Conservation (phyloP, 2,113 vertebrate species). For the Galbula dea region DNA sequence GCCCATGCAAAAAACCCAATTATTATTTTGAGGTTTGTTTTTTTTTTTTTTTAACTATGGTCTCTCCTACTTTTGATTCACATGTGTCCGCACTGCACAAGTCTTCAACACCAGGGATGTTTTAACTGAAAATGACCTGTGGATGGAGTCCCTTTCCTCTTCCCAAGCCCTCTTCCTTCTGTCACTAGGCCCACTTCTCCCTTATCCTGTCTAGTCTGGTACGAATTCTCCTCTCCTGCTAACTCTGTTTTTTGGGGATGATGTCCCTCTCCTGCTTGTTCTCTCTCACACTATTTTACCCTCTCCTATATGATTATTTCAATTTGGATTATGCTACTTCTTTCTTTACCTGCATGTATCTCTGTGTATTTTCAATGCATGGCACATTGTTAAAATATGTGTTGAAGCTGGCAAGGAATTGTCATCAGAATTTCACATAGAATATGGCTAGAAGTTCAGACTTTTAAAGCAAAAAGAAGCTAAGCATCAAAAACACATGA, state of each 20-base stretch:
- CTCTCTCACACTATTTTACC: not conserved
- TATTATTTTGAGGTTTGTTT: not conserved
- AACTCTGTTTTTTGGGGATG: not conserved
- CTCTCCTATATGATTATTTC: not conserved
- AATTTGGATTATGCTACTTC: not conserved
- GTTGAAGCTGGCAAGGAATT: not conserved
- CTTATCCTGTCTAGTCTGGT: not conserved
- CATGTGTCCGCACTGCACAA: not conserved
- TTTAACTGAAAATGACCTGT: not conserved
- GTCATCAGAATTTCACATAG: slow-evolving; percentile 8
- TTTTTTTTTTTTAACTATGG: not conserved
- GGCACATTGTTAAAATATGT: not conserved
- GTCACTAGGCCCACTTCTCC: not conserved
- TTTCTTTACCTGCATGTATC: slow-evolving; percentile 7
- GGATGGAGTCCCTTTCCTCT: not conserved
- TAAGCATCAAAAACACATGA: slow-evolving; percentile 28
- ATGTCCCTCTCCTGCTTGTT: not conserved
- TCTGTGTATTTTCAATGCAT: not conserved
- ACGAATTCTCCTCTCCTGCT: not conserved
- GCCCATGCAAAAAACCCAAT: not conserved
- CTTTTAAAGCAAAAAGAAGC: slow-evolving; percentile 8
- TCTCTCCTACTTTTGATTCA: not conserved
- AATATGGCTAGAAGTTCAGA: not conserved
- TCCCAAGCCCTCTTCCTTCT: not conserved
- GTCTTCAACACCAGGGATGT: not conserved